Base-by-base conservation (phyloP, 2,113 vertebrate genomes). In the Alethe diademata region DNA sequence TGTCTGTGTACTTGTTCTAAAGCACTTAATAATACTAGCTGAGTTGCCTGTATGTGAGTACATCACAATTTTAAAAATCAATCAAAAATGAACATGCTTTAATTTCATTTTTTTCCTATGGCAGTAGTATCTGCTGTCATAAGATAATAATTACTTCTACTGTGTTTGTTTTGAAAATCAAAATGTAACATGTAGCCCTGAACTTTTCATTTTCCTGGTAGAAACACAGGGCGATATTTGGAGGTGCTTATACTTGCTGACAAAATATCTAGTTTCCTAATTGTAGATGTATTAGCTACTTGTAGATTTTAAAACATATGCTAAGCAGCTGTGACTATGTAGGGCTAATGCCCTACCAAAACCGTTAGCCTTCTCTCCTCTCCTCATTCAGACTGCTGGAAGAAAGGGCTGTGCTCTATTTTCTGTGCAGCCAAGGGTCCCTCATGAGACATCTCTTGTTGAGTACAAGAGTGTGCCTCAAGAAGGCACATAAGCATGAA, bases 271-370 rank as follows among this genome's bases (percentile, higher is more conserved):
- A 6, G 9, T 47, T 82, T 50, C 40, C 40, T 62, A 16, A 5
- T 0, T 15, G 19, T 48, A 50, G 31, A 54, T 23, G 6, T 14
- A 47, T 51, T 64, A 67, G 8, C 28, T 75, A 58, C 35, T 26
- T 42, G 5, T 15, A 84, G n/a, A 42, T 76, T 79, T 88, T 28
- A 54, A 88, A 83, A 29, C 5, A 20, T 43, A 61, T 66, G 62
- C 22, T n/a, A 70, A 72, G 26, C 11, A 80, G 11, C 14, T 70
- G 6, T 73, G 53, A 33, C 31, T 60, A 5, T 24, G 17, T 18
- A 57, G 20, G 12, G 11, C 14, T 86, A 75, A 60, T 12, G 26
- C 8, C 0, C 0, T 23, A n/a, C 31, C 19, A 53, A 62, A 78
- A 48, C 29, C 11, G 7, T 40, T 16, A 57, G 11, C 16, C 16